phyloP scores from a whole-genome alignment of 2,888 invertebrate genomes.

The Gerosis bhagava region DNA sequence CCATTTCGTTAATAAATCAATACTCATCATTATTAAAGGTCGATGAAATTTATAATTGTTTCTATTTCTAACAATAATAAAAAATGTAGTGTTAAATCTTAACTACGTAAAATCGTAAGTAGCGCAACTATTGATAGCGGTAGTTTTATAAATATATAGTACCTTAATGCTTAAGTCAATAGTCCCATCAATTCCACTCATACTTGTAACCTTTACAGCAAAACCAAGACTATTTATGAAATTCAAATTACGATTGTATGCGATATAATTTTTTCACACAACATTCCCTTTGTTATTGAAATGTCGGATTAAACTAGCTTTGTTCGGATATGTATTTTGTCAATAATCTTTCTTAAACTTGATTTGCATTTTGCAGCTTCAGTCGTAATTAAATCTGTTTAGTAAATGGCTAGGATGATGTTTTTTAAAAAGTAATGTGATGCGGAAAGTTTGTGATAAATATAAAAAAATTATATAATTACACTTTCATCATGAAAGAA shows the following conservation, averaged over 20 bases:
- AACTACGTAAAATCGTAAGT: slow-evolving; percentile 25
- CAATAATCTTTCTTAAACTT: slow-evolving; percentile 9
- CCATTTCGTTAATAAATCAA: neutral
- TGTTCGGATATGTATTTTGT: slow-evolving; percentile 22
- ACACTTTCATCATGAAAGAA: slow-evolving; percentile 25
- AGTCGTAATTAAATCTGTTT: too few species aligned
- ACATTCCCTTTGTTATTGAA: slow-evolving; percentile 15
- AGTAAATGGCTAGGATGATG: too few species aligned
- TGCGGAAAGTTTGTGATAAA: too few species aligned
- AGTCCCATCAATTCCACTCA: slow-evolving; percentile 4
- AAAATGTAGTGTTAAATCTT: slow-evolving; percentile 8
- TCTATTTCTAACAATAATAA: neutral
- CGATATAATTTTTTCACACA: slow-evolving; percentile 6
- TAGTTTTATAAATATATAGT: slow-evolving; percentile 19
- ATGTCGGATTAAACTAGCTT: slow-evolving; percentile 11
- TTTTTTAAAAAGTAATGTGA: too few species aligned
- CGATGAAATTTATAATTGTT: too few species aligned
- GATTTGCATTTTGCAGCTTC: neutral
- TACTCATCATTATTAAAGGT: neutral
- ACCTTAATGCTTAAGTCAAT: slow-evolving; percentile 16
- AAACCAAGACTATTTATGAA: too few species aligned
- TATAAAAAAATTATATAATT: neutral
- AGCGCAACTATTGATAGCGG: slow-evolving; percentile 24
- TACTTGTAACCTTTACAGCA: too few species aligned
- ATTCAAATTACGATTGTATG: too few species aligned